A percentile compares a stretch with the other conserved stretches of the same genome.
phyloP scores from a whole-genome alignment of 35 echinoderm and acorn worm genomes.

The Hemicentrotus pulcherrimus region DNA sequence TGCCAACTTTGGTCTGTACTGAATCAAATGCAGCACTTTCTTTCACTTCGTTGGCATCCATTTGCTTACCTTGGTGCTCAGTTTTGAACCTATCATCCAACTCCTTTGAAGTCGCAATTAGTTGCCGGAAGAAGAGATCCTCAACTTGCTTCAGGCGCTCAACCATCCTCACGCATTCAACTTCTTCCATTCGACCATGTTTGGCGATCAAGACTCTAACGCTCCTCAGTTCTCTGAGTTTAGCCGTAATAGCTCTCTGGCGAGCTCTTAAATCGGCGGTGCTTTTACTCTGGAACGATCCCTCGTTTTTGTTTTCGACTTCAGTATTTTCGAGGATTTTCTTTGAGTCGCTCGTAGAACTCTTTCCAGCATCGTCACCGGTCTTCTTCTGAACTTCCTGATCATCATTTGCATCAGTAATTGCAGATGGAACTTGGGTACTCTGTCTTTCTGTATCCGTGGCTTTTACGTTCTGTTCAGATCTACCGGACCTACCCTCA shows the following conservation, averaged over 20 bases:
- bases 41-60: background rate
- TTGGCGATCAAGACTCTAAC: background rate
- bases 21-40: background rate
- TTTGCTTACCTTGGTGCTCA: background rate
- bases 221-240: conserved; percentile 29
- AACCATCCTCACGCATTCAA: background rate
- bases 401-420: background rate
- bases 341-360: background rate
- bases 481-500: background rate
- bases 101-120: background rate
- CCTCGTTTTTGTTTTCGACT: background rate
- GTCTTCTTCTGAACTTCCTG: background rate
- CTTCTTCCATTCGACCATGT: conserved; percentile 15
- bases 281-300: background rate
- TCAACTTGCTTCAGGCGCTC: conserved; percentile 20
- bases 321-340: background rate
- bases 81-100: background rate
- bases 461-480: background rate
- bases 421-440: background rate
- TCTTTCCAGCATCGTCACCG: background rate
- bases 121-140: conserved; percentile 10
- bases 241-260: background rate
- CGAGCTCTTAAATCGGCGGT: background rate
- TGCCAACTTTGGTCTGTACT: background rate
- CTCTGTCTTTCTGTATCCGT: background rate